A percentile compares a stretch with the other conserved stretches of the same genome.
Conservation (phyloP, 1,140 invertebrate species). For the Zaprionus ghesquierei region DNA sequence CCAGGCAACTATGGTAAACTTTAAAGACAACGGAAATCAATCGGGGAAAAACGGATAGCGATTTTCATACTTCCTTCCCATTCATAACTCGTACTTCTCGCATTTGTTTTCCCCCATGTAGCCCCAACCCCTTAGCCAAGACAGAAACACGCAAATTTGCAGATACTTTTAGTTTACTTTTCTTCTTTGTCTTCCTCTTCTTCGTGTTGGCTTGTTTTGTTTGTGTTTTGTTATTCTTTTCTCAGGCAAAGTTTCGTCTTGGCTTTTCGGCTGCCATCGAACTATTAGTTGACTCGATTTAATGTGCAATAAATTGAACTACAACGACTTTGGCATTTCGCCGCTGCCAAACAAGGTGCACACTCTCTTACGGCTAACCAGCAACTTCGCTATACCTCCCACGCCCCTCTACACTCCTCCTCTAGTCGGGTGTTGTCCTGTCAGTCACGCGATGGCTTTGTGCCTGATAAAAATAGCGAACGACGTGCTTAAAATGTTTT, state of each 20-base stretch:
- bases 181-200: not conserved
- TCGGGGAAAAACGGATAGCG: not conserved
- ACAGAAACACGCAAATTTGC: conserved; percentile 54
- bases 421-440: not conserved
- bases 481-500: conserved; percentile 63
- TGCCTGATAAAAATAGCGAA: conserved; percentile 61
- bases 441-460: conserved; percentile 63
- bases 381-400: not conserved
- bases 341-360: conserved; percentile 13
- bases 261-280: conserved; percentile 59
- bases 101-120: not conserved
- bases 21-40: not conserved
- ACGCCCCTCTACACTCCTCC: not conserved
- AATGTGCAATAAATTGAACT: conserved; percentile 76
- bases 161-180: conserved; percentile 36
- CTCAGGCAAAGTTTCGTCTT: conserved; percentile 42
- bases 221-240: conserved; percentile 45
- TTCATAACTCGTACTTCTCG: conserved; percentile 3
- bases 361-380: not conserved
- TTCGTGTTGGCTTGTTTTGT: conserved; percentile 15
- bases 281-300: conserved; percentile 65
- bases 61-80: conserved; percentile 13
- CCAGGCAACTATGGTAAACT: not conserved
- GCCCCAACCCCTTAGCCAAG: not conserved
- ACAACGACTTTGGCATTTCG: conserved; percentile 39